phyloP scores from a whole-genome alignment of 2,113 vertebrate species.

The Ranitomeya variabilis region DNA sequence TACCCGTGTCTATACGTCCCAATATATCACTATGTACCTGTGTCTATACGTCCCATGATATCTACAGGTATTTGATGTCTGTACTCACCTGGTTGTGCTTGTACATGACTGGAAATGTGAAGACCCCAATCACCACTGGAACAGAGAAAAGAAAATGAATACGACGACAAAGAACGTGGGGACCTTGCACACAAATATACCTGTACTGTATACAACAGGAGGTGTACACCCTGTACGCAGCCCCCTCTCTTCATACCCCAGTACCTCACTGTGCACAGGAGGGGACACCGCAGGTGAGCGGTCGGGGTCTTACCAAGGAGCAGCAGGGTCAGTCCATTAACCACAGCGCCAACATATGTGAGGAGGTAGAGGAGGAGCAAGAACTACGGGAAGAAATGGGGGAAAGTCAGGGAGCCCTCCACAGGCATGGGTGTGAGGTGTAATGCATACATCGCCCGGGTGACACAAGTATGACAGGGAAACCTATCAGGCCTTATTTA shows the following conservation, averaged over 20 bases:
- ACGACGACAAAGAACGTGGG: rapidly evolving
- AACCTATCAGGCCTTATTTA: too few relatives aligned
- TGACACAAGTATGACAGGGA: too few relatives aligned
- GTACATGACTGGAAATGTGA: constrained; percentile 89
- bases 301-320: constrained; percentile 78
- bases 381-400: constrained; percentile 68
- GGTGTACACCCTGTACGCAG: background rate
- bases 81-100: constrained; percentile 79
- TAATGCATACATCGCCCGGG: too few relatives aligned
- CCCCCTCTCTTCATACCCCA: background rate
- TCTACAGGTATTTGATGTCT: background rate
- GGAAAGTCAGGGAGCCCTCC: background rate
- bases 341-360: constrained; percentile 84
- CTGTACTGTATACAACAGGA: background rate
- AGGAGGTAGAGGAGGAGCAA: constrained; percentile 85
- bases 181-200: background rate
- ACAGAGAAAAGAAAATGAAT: constrained; percentile 18
- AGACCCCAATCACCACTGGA: constrained; percentile 82
- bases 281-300: background rate
- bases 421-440: too few relatives aligned
- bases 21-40: background rate
- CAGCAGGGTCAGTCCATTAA: constrained; percentile 87
- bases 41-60: background rate
- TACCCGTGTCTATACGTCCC: background rate
- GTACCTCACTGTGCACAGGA: background rate